Evolutionary conservation across 2,113 vertebrate genomes (phyloP).

Genomic region (Hassar affinis): DNA sequence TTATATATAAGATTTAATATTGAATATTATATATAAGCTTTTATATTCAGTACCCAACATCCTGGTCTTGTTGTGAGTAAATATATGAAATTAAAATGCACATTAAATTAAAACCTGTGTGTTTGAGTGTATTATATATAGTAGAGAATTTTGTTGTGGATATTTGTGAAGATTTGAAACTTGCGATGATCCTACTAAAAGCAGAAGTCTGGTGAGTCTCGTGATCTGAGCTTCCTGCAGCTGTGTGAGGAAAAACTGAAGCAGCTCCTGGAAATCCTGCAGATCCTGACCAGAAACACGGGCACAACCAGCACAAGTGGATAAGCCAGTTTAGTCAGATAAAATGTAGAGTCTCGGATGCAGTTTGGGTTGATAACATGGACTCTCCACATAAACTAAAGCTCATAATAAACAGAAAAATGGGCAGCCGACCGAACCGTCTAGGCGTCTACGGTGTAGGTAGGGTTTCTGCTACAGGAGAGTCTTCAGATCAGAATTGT

Average conservation of each 20-base stretch:
- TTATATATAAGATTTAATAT: too few relatives aligned
- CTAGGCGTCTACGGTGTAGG: too few relatives aligned
- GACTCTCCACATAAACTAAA: not conserved
- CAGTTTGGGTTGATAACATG: too few relatives aligned
- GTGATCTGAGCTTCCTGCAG: constrained; percentile 26
- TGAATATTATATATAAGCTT: too few relatives aligned
- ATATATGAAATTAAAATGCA: not conserved
- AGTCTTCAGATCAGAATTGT: not conserved
- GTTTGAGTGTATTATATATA: not conserved
- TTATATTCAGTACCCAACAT: too few relatives aligned
- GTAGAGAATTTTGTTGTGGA: not conserved
- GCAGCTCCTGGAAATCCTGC: not conserved
- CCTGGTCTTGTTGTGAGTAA: not conserved
- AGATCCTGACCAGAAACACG: not conserved
- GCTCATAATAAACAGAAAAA: not conserved
- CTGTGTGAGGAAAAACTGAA: not conserved
- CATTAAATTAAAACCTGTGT: not conserved
- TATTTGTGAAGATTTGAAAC: not conserved
- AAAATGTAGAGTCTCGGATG: not conserved
- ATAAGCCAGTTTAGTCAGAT: not conserved
- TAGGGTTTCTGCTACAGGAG: not conserved
- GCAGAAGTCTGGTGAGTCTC: constrained; percentile 51
- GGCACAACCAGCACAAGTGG: not conserved
- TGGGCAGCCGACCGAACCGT: too few relatives aligned
- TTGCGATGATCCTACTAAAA: not conserved